Conservation (phyloP, 2,888 invertebrate genomes). For the Pristionchus entomophagus region DNA sequence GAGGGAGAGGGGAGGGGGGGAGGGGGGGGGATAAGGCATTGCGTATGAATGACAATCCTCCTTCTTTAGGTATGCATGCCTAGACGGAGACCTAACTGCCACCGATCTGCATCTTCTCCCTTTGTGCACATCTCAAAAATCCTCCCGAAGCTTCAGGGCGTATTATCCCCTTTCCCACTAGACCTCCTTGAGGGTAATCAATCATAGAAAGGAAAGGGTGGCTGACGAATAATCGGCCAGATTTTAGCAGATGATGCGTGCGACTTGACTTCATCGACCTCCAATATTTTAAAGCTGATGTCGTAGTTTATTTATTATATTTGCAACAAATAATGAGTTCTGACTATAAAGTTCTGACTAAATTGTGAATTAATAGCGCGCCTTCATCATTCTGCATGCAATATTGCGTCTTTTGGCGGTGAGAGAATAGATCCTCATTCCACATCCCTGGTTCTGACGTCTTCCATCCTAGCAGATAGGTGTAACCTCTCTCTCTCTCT, state of each 20-base stretch:
- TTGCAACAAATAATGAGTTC: no score
- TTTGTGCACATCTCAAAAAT: constrained; percentile 17
- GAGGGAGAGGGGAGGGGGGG: neutral
- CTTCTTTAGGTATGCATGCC: constrained; percentile 25
- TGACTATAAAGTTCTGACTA: no score
- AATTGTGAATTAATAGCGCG: no score
- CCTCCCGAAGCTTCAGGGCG: neutral
- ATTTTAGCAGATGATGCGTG: neutral
- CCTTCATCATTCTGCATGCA: no score
- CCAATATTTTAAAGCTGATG: no score
- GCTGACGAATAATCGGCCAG: constrained; percentile 6
- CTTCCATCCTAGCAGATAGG: neutral
- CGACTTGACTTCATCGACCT: neutral
- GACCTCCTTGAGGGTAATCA: constrained; percentile 23
- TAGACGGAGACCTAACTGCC: neutral
- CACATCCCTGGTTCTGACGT: no score
- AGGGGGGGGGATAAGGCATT: neutral
- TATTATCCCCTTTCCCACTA: neutral
- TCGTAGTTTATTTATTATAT: no score
- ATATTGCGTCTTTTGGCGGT: no score
- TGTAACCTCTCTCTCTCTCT: neutral
- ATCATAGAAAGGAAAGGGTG: neutral
- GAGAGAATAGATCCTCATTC: no score
- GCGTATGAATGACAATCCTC: constrained; percentile 9
- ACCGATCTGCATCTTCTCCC: neutral